phyloP scores from a whole-genome alignment of 2,113 vertebrate genomes.

The Pseudorasbora parva region DNA sequence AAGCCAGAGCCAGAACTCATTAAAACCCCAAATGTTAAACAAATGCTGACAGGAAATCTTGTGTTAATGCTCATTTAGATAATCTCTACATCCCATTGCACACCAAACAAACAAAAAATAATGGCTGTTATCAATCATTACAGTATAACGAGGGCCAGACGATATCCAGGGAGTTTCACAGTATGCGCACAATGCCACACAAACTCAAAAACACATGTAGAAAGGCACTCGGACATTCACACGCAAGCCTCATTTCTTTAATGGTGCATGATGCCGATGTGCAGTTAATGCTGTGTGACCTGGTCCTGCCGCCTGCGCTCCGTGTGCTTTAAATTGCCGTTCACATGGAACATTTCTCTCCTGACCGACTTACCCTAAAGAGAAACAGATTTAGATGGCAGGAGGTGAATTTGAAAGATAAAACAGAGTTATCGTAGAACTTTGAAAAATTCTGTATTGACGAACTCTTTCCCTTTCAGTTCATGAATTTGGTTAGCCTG shows the following conservation, averaged over 20 bases:
- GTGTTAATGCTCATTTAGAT: slow-evolving; percentile 38
- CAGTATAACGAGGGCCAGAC: background rate
- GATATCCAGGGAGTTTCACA: slow-evolving; percentile 36
- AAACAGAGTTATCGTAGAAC: slow-evolving; percentile 2
- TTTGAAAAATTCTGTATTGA: background rate
- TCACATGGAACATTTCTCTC: slow-evolving; percentile 56
- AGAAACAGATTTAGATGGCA: slow-evolving; percentile 47
- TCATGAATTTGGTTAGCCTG: no score
- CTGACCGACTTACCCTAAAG: slow-evolving; percentile 42
- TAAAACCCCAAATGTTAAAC: slow-evolving; percentile 19
- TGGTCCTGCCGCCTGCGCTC: slow-evolving; percentile 32
- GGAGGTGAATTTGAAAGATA: slow-evolving; percentile 50
- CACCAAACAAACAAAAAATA: slow-evolving; percentile 9
- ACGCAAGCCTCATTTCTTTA: slow-evolving; percentile 36
- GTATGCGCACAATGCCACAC: slow-evolving; percentile 14
- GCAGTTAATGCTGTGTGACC: slow-evolving; percentile 44
- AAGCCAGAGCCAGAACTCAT: background rate
- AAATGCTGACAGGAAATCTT: slow-evolving; percentile 33
- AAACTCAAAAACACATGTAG: background rate
- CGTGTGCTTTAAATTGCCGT: slow-evolving; percentile 47
- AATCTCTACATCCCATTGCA: slow-evolving; percentile 27
- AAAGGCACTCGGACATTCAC: slow-evolving; percentile 13
- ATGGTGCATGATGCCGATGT: slow-evolving; percentile 48
- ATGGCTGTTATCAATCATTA: slow-evolving; percentile 34
- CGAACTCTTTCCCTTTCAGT: background rate